Evolutionary conservation across 2,113 vertebrate species (phyloP), one percentile per base, ranked within the genome.

Genomic region (Narcine bancroftii): DNA sequence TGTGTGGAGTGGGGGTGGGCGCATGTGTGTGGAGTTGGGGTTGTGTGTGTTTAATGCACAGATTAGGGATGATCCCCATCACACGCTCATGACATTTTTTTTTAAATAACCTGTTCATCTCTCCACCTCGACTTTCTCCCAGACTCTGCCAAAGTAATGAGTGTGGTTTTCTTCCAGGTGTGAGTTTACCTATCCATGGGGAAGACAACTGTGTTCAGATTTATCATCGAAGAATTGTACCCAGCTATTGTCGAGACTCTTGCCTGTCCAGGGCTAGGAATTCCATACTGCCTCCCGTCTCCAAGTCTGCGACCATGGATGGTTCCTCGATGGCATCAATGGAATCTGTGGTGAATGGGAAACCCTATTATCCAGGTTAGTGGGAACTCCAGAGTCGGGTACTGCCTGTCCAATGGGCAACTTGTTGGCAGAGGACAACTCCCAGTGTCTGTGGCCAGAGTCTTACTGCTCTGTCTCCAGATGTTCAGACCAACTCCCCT

Each of bases 151-250:
- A 42, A 63, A 39, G 1, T 39, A 60, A 89, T 17, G 6, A 66
- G 19, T 96, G 76, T 95, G 93, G n/a, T 93, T 95, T 95, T 81
- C n/a, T 92, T 36, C 92, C 93, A 99, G 98, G 97, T 96, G 96
- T 97, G 96, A 98, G 97, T 95, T 96, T 97, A 92, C 97, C 97
- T 96, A 96, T 98, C 96, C 97, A 98, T 98, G 97, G 97, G 97
- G 97, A 96, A 97, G 97, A 98, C 96, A 96, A 96, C 93, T 11
- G 93, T 94, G 95, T 93, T 75, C 96, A 95, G 95, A 95, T 96
- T 94, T 96, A 95, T 94, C 96, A 96, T 94, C 96, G 95, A 95
- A 96, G 93, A 97, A 96, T 95, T 94, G 95, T 95, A 95, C 95
- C 94, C 94, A 97, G 95, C 94, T 95, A 95, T 94, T 94, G 94